Percentiles rank a stretch among this genome's conserved stretches.
Conservation (phyloP, 1,140 invertebrate genomes). For the Bombus balteatus region DNA sequence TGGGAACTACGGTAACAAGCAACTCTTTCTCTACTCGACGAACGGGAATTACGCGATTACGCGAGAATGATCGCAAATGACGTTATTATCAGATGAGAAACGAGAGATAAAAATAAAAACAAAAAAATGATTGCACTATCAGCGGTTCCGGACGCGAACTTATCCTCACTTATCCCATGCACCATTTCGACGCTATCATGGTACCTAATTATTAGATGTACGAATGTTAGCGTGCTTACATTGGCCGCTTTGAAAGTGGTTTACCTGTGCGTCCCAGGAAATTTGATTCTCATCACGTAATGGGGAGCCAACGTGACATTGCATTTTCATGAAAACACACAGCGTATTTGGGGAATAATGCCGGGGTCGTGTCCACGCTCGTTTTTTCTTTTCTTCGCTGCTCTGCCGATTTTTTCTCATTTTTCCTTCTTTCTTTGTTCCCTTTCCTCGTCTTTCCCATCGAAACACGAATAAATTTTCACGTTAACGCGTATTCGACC, state of each 20-base stretch:
- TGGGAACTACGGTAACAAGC: not conserved
- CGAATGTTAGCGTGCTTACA: conserved; percentile 21
- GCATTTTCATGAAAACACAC: conserved; percentile 63
- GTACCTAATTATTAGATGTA: conserved; percentile 33
- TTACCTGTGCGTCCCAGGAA: not conserved
- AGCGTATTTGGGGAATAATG: conserved; percentile 58
- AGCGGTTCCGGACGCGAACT: not conserved
- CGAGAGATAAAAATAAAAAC: not conserved
- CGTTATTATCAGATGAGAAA: not conserved
- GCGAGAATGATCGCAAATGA: conserved; percentile 8
- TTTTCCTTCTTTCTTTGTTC: too few relatives aligned
- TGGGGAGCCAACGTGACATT: conserved; percentile 54
- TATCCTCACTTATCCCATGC: not conserved
- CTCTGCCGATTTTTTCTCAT: not conserved
- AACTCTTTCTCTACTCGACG: not conserved
- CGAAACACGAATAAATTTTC: conserved; percentile 58
- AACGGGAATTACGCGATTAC: not conserved
- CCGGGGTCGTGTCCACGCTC: not conserved
- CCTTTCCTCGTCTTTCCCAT: not conserved
- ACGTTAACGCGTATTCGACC: conserved; percentile 30
- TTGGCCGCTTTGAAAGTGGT: conserved; percentile 9
- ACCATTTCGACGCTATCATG: conserved; percentile 4
- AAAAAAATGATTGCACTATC: too few relatives aligned
- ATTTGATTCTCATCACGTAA: conserved; percentile 63
- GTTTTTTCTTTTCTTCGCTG: not conserved